These are phyloP conservation scores for Noturus placidus DNA, from an alignment of 2,113 vertebrate genomes.

Conservation along the genomic window DNA sequence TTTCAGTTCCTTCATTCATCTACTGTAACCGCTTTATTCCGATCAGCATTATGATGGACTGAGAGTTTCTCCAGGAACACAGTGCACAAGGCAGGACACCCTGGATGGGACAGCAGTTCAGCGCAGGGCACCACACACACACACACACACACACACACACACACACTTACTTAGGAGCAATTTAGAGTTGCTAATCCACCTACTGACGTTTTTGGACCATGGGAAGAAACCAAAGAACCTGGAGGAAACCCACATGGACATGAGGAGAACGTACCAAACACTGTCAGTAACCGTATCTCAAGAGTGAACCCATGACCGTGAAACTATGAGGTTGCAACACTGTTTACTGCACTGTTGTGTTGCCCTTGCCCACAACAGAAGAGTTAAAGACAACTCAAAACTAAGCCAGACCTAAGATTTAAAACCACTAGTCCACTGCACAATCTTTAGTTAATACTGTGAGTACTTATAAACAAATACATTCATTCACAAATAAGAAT, in stretches of 20 bases:
- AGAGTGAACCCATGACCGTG: neutral
- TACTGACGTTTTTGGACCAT: neutral
- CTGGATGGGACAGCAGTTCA: neutral
- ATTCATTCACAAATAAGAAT: conserved; percentile 1
- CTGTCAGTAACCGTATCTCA: neutral
- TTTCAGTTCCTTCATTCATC: no score
- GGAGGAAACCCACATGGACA: neutral
- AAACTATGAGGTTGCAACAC: neutral
- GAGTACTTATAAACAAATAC: neutral
- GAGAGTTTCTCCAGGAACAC: neutral
- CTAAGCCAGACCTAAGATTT: neutral
- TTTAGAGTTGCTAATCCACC: neutral
- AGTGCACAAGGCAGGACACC: neutral
- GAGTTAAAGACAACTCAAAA: neutral
- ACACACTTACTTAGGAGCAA: neutral
- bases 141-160: neutral
- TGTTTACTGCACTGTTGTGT: neutral
- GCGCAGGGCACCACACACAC: neutral
- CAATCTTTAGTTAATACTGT: neutral
- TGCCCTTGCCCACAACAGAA: neutral
- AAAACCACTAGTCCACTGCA: neutral
- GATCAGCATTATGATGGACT: neutral
- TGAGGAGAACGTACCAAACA: neutral
- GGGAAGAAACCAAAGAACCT: neutral
- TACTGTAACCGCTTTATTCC: no score